Percentiles rank a stretch among this genome's conserved stretches.
Evolutionary conservation across 2,113 vertebrate species (phyloP).

Genomic region (Myotis yumanensis): DNA sequence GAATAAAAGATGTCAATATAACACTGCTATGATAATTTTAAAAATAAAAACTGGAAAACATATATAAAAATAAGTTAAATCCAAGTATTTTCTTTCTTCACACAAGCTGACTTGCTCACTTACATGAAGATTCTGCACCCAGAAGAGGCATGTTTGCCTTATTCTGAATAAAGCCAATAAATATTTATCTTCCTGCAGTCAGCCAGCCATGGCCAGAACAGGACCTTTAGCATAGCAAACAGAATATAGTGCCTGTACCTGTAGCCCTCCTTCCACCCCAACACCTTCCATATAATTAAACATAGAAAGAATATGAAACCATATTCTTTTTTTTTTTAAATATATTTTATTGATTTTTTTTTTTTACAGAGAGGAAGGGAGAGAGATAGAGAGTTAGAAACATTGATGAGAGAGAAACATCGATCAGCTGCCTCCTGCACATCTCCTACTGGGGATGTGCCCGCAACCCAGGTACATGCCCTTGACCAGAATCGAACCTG

Average conservation of each 20-base stretch:
- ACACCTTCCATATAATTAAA: neutral
- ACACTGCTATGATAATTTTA: neutral
- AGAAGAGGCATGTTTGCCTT: constrained; percentile 3
- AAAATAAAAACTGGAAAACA: constrained; percentile 13
- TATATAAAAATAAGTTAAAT: constrained; percentile 44
- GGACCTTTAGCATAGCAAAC: neutral
- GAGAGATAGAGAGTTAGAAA: too few relatives aligned
- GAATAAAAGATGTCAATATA: neutral
- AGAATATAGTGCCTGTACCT: neutral
- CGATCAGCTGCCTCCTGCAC: too few relatives aligned
- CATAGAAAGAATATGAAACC: neutral
- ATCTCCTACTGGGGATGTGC: too few relatives aligned
- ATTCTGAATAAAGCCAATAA: neutral
- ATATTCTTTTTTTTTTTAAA: neutral
- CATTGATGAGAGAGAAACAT: too few relatives aligned
- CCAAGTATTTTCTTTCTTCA: constrained; percentile 26
- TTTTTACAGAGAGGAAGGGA: too few relatives aligned
- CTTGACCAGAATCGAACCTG: too few relatives aligned
- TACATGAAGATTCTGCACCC: neutral
- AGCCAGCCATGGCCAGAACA: neutral
- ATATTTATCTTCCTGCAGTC: neutral
- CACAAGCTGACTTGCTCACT: neutral
- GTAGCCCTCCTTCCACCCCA: neutral
- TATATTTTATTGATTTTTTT: too few relatives aligned
- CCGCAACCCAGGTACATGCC: too few relatives aligned